phyloP scores from a whole-genome alignment of 2,888 invertebrate species.

The Rhyacophila evoluta region DNA sequence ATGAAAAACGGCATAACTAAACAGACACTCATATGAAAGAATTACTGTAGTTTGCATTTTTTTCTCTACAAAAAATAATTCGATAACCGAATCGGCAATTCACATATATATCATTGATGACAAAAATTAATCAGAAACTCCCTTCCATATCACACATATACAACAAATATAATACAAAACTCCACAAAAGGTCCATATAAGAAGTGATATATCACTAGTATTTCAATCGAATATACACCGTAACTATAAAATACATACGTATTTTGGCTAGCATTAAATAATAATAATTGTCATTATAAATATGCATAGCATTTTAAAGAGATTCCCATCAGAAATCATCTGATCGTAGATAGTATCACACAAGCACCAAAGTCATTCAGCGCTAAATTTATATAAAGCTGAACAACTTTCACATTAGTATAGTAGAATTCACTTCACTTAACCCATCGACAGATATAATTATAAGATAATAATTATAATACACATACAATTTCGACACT shows the following conservation, averaged over 20 bases:
- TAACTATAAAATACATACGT: background rate
- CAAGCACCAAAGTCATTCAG: background rate
- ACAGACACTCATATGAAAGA: too few species aligned
- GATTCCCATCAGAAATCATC: background rate
- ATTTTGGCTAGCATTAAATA: conserved; percentile 1
- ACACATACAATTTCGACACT: background rate
- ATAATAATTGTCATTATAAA: conserved; percentile 6
- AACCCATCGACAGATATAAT: background rate
- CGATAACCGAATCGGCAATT: background rate
- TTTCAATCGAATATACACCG: conserved; percentile 1
- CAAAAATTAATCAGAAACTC: background rate
- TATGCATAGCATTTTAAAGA: background rate
- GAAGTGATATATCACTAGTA: background rate
- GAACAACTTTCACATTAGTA: background rate
- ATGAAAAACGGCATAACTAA: too few species aligned
- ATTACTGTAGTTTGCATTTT: too few species aligned
- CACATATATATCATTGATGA: background rate
- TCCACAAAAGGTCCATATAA: background rate
- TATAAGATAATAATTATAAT: background rate
- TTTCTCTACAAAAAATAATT: too few species aligned
- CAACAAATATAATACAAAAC: conserved; percentile 6
- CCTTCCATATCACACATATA: background rate
- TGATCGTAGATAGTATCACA: background rate
- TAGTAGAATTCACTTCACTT: background rate
- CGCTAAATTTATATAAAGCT: background rate